Conservation (phyloP, 2,113 vertebrate species). For the Talpa occidentalis region DNA sequence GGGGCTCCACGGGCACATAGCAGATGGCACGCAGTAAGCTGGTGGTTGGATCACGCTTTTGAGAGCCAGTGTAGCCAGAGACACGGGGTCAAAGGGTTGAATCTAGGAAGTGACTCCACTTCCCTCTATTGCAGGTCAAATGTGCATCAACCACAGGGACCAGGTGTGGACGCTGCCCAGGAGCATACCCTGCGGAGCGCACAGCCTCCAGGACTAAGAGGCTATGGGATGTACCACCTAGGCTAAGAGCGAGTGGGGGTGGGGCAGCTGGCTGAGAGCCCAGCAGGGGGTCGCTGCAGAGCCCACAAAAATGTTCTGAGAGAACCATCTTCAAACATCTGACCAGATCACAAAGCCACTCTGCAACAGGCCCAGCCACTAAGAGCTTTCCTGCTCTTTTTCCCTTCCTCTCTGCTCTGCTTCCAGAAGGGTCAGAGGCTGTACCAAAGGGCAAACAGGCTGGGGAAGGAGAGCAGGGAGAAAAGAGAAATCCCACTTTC, state of each 20-base stretch:
- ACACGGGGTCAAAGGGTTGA: constrained; percentile 24
- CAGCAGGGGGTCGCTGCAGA: neutral
- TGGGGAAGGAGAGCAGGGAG: neutral
- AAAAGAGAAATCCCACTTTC: constrained; percentile 9
- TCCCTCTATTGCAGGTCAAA: constrained; percentile 21
- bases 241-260: neutral
- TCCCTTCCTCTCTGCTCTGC: neutral
- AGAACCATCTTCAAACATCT: neutral
- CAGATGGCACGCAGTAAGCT: neutral
- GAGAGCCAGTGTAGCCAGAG: constrained; percentile 19
- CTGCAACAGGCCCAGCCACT: neutral
- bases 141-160: constrained; percentile 11
- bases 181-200: neutral
- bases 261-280: neutral
- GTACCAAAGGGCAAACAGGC: too few species aligned
- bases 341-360: neutral
- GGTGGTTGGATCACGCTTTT: neutral
- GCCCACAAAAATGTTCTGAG: neutral
- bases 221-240: neutral
- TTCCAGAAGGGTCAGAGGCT: neutral
- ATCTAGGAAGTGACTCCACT: constrained; percentile 33
- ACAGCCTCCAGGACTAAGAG: constrained; percentile 14
- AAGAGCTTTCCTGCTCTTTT: neutral
- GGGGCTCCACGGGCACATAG: neutral
- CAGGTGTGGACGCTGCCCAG: neutral